phyloP scores from a whole-genome alignment of 2,888 invertebrate genomes.

The Sicus ferrugineus region DNA sequence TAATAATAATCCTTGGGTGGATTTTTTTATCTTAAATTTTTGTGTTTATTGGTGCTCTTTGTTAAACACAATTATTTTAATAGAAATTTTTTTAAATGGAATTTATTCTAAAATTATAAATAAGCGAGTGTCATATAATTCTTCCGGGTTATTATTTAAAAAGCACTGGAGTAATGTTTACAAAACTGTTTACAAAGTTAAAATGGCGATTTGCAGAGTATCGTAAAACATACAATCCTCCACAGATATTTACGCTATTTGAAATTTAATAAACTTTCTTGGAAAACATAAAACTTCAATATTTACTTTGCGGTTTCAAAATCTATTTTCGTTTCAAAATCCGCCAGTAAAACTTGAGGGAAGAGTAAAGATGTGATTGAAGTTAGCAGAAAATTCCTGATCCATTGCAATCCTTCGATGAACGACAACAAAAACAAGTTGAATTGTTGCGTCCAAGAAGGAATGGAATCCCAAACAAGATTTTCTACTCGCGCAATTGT shows the following conservation, averaged over 20 bases:
- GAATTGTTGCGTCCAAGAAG: constrained; percentile 39
- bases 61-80: neutral
- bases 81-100: neutral
- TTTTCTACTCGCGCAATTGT: constrained; percentile 2
- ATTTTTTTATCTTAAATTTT: no score
- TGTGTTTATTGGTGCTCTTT: no score
- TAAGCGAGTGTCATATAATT: no score
- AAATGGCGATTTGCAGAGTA: constrained; percentile 16
- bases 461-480: constrained; percentile 41
- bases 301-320: no score
- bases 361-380: neutral
- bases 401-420: neutral
- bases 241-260: neutral
- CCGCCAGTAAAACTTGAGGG: no score
- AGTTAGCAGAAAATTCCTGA: neutral
- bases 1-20: no score
- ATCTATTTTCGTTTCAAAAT: no score
- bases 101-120: no score
- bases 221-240: constrained; percentile 14
- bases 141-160: neutral
- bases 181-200: constrained; percentile 10
- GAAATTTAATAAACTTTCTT: neutral
- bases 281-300: neutral
- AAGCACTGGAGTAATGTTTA: constrained; percentile 15
- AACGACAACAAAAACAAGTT: constrained; percentile 5